Percentiles rank a stretch among this genome's conserved stretches.
phyloP scores from a whole-genome alignment of 1,140 invertebrate species.

The Brachionus manjavacas region DNA sequence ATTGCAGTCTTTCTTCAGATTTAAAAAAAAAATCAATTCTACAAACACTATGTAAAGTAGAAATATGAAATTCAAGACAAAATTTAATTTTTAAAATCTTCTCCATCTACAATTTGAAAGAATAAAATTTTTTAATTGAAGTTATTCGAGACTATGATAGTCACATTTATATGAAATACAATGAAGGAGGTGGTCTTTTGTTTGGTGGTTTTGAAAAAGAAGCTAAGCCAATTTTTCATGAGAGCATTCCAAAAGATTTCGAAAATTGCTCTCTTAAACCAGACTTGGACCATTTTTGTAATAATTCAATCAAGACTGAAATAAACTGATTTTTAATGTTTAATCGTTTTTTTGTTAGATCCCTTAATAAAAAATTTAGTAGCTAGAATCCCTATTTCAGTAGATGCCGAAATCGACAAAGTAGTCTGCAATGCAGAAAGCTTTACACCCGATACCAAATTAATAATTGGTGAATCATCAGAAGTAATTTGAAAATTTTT shows the following conservation, averaged over 20 bases:
- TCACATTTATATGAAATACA: conserved; percentile 73
- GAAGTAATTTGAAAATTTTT: conserved; percentile 63
- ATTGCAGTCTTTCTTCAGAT: no score
- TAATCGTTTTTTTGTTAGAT: conserved; percentile 55
- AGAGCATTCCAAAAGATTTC: conserved; percentile 61
- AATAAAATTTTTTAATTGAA: conserved; percentile 48
- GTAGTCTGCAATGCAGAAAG: conserved; percentile 82
- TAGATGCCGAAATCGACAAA: conserved; percentile 66
- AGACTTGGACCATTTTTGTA: conserved; percentile 85
- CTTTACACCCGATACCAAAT: conserved; percentile 73
- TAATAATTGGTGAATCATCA: conserved; percentile 76
- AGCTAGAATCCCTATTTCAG: conserved; percentile 72
- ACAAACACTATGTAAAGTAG: no score
- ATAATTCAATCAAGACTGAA: conserved; percentile 36
- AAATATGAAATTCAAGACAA: no score
- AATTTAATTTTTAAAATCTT: background rate
- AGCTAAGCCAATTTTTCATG: conserved; percentile 82
- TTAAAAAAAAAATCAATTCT: no score
- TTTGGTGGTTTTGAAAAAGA: conserved; percentile 73
- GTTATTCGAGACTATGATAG: conserved; percentile 85
- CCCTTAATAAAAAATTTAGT: conserved; percentile 77
- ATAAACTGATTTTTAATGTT: background rate
- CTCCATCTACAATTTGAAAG: background rate
- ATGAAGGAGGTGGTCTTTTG: conserved; percentile 68
- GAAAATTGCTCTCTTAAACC: conserved; percentile 59